Evolutionary conservation across 2,888 invertebrate species (phyloP).

Genomic region (Drosophila cyrtoloma): DNA sequence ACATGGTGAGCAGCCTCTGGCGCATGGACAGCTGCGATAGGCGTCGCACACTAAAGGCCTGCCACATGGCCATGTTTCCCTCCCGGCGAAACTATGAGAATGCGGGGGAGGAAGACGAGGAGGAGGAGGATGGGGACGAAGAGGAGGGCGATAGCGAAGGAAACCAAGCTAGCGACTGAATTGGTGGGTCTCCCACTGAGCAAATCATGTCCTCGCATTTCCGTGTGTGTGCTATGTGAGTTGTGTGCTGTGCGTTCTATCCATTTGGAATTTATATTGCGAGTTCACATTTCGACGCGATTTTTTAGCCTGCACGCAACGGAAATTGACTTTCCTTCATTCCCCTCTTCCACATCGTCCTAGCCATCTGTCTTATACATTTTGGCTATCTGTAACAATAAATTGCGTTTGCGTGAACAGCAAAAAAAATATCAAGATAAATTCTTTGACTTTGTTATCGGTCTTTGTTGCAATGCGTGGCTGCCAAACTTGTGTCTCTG

Average conservation of each 20-base stretch:
- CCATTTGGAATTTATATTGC: conserved; percentile 43
- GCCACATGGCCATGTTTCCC: conserved; percentile 35
- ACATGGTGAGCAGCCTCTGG: conserved; percentile 14
- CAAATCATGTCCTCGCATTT: conserved; percentile 27
- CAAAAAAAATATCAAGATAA: conserved; percentile 3
- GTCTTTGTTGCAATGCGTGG: background rate
- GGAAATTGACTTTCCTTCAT: conserved; percentile 48
- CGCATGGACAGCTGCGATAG: conserved; percentile 30
- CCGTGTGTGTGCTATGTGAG: background rate
- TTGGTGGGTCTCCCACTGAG: conserved; percentile 19
- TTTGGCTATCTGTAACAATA: conserved; percentile 59
- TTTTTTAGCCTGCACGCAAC: conserved; percentile 38
- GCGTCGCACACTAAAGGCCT: conserved; percentile 36
- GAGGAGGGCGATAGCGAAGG: background rate
- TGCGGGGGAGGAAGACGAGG: background rate
- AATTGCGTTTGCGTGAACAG: conserved; percentile 41
- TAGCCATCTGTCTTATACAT: background rate
- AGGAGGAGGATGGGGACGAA: conserved; percentile 6
- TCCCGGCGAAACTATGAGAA: background rate
- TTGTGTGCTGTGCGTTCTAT: conserved; percentile 3
- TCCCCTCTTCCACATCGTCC: conserved; percentile 2
- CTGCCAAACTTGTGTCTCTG: background rate
- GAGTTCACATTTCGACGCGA: conserved; percentile 42
- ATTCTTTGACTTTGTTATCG: conserved; percentile 13
- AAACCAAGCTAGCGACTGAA: conserved; percentile 4